Base-by-base conservation (phyloP, 1,140 invertebrate species). In the Antheraea pernyi region DNA sequence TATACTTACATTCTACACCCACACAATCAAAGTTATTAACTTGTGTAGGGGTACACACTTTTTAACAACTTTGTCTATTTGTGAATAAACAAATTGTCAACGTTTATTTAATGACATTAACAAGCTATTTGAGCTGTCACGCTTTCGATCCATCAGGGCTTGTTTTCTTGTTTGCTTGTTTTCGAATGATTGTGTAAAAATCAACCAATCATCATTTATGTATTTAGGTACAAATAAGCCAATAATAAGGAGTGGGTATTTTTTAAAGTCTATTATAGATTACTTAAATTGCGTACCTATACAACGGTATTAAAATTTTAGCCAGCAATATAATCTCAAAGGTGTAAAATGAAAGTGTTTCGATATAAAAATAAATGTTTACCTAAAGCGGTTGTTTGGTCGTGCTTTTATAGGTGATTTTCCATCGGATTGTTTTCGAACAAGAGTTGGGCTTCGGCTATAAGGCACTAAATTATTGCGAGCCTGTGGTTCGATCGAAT, bases 371-470 rank as follows among this genome's bases (percentile, higher is more conserved):
- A 70, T 68, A 68, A 70, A 74, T 70, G 65, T 70, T 70, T 61
- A 53, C 65, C 36, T 61, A 70, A 68, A 72, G 65, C 42, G 64
- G 67, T 65, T 60, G 22, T 62, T 59, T 65, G 64, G 65, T 48
- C 61, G 66, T 67, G 36, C 62, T 74, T 74, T 74, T 74, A 74
- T 74, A 65, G 69, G 67, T 59, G 46, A 73, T 73, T 73, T 37
- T 61, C 65, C 64, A 8, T 59, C 19, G 36, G 68, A 70, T 70
- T 67, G 68, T 36, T 19, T 48, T 65, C 61, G 60, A 53, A 22
- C 53, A 67, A 66, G 58, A 65, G 16, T 19, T 7, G 67, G 46
- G 13, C 5, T 53, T 58, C 48, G 59, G n/a, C 46, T 60, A 68
- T 70, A 65, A 70, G 70, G 70, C 62, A 60, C 62, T 65, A 68